These are phyloP conservation scores for Tachyglossus aculeatus DNA, from an alignment of 2,797 vertebrate species.

Conservation along the genomic window DNA sequence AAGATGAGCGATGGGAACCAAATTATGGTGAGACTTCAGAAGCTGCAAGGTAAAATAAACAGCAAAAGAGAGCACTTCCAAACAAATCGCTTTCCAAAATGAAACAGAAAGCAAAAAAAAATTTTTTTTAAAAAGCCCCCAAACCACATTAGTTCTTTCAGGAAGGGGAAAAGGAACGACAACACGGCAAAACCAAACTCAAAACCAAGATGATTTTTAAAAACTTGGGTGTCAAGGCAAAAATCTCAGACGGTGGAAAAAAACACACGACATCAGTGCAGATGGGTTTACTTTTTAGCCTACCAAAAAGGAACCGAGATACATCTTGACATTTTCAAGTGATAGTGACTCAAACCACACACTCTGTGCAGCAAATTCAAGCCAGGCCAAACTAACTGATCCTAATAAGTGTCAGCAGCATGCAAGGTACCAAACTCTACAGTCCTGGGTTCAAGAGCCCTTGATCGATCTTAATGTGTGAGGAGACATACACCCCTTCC, in stretches of 20 bases:
- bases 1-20: slow-evolving; percentile 40
- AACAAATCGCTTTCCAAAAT: slow-evolving; percentile 31
- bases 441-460: not conserved
- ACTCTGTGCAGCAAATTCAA: slow-evolving; percentile 28
- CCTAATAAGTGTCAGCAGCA: slow-evolving; percentile 26
- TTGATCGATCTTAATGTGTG: not conserved
- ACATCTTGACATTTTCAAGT: slow-evolving; percentile 5
- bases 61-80: slow-evolving; percentile 41
- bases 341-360: not conserved
- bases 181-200: slow-evolving; percentile 55
- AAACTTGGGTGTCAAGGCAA: slow-evolving; percentile 48
- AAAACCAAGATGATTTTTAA: slow-evolving; percentile 59
- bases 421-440: slow-evolving; percentile 35
- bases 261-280: not conserved
- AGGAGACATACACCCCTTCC: too few relatives aligned
- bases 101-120: slow-evolving; percentile 36
- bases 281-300: slow-evolving; percentile 8
- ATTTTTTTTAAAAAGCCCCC: too few relatives aligned
- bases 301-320: slow-evolving; percentile 7
- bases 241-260: slow-evolving; percentile 15
- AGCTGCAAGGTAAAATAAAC: slow-evolving; percentile 64
- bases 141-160: slow-evolving; percentile 54
- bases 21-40: slow-evolving; percentile 56
- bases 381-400: slow-evolving; percentile 12
- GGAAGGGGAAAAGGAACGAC: slow-evolving; percentile 14